phyloP scores from a whole-genome alignment of 2,888 invertebrate genomes.

The Machimus atricapillus region DNA sequence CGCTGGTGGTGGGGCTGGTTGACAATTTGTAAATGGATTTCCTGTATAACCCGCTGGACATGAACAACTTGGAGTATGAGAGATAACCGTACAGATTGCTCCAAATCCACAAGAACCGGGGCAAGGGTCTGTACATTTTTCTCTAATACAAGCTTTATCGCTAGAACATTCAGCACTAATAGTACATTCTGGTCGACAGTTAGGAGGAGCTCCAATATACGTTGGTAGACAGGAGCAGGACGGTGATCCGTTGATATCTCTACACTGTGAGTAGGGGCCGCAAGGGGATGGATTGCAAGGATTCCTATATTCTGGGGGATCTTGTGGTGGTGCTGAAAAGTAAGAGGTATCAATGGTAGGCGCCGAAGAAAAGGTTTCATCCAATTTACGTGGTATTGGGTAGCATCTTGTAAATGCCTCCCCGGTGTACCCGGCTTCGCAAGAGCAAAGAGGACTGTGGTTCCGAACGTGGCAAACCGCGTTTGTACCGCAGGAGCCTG shows the following conservation, averaged over 20 bases:
- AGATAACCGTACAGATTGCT: slow-evolving; percentile 76
- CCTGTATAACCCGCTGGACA: slow-evolving; percentile 76
- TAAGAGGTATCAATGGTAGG: background rate
- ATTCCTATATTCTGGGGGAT: slow-evolving; percentile 63
- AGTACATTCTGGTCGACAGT: slow-evolving; percentile 80
- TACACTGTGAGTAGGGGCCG: slow-evolving; percentile 78
- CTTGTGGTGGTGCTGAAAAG: slow-evolving; percentile 46
- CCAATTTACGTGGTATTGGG: slow-evolving; percentile 65
- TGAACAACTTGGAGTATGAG: slow-evolving; percentile 79
- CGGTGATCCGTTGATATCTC: slow-evolving; percentile 70
- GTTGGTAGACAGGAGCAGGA: slow-evolving; percentile 76
- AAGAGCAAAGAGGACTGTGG: slow-evolving; percentile 83
- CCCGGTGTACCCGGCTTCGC: slow-evolving; percentile 75
- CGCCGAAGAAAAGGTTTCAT: background rate
- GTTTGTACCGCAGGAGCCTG: slow-evolving; percentile 79
- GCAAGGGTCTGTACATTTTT: slow-evolving; percentile 79
- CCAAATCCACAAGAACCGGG: slow-evolving; percentile 77
- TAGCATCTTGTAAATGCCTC: slow-evolving; percentile 77
- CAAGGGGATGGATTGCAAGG: slow-evolving; percentile 82
- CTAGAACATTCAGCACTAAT: slow-evolving; percentile 77
- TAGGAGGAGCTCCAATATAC: slow-evolving; percentile 77
- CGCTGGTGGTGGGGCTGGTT: slow-evolving; percentile 65
- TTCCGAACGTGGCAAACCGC: slow-evolving; percentile 81
- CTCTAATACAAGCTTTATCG: slow-evolving; percentile 74
- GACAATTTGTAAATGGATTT: slow-evolving; percentile 78